phyloP scores from a whole-genome alignment of 2,113 vertebrate genomes.

The Pituophis catenifer region DNA sequence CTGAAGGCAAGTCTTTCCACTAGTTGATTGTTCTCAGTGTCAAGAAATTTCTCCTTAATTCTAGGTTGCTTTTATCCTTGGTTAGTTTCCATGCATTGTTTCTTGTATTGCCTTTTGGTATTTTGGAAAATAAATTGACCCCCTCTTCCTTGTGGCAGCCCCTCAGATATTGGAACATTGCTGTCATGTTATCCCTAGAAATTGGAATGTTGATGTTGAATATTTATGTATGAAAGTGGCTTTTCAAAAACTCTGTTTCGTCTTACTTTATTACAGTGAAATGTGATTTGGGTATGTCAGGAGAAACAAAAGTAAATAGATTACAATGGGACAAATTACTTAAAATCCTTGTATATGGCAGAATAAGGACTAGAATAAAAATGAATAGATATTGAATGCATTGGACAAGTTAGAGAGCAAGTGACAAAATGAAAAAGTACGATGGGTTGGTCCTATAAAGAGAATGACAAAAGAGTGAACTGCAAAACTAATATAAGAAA shows the following conservation, averaged over 20 bases:
- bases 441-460: not conserved
- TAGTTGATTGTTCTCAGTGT: not conserved
- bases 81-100: not conserved
- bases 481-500: not conserved
- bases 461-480: not conserved
- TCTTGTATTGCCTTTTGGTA: not conserved
- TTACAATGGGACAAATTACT: not conserved
- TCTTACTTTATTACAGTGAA: not conserved
- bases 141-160: not conserved
- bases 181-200: not conserved
- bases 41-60: not conserved
- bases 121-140: not conserved
- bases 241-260: not conserved
- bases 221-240: not conserved
- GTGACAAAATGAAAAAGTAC: not conserved
- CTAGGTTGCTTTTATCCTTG: too few relatives aligned
- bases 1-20: not conserved
- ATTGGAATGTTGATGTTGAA: not conserved
- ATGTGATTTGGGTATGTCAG: not conserved
- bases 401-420: not conserved
- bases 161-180: not conserved
- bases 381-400: not conserved
- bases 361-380: not conserved
- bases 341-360: not conserved
- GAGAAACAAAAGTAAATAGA: not conserved